Conservation (phyloP, 2,797 vertebrate species). For the Xenentodon cancila region DNA sequence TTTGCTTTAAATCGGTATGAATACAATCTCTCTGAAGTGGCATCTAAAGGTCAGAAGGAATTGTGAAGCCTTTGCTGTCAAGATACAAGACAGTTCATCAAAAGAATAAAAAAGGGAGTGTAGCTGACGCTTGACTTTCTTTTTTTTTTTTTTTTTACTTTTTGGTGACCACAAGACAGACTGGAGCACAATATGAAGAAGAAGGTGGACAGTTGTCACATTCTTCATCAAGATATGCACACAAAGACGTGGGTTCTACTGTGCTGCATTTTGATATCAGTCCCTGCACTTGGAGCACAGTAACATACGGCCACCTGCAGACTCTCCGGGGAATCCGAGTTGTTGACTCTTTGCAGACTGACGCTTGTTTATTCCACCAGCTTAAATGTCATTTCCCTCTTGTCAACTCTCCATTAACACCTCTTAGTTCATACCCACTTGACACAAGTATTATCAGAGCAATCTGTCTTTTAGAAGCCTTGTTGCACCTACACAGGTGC, state of each 20-base stretch:
- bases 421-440: slow-evolving; percentile 50
- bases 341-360: slow-evolving; percentile 52
- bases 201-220: not conserved
- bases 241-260: slow-evolving; percentile 15
- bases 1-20: slow-evolving; percentile 52
- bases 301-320: slow-evolving; percentile 56
- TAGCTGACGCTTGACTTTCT: too few relatives aligned
- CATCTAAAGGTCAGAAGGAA: slow-evolving; percentile 62
- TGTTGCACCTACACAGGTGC: slow-evolving; percentile 47
- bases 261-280: slow-evolving; percentile 17
- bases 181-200: not conserved
- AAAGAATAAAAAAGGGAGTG: slow-evolving; percentile 9
- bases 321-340: slow-evolving; percentile 45
- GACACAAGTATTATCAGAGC: slow-evolving; percentile 31
- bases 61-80: slow-evolving; percentile 31
- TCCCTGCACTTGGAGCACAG: slow-evolving; percentile 24
- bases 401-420: slow-evolving; percentile 65
- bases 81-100: slow-evolving; percentile 28
- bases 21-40: slow-evolving; percentile 51
- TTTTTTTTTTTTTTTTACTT: too few relatives aligned
- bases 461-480: slow-evolving; percentile 35
- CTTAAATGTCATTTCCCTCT: slow-evolving; percentile 62
- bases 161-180: too few relatives aligned
- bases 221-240: too few relatives aligned
- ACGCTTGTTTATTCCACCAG: slow-evolving; percentile 50